phyloP scores from a whole-genome alignment of 2,113 vertebrate genomes.

The Xerus inauris region DNA sequence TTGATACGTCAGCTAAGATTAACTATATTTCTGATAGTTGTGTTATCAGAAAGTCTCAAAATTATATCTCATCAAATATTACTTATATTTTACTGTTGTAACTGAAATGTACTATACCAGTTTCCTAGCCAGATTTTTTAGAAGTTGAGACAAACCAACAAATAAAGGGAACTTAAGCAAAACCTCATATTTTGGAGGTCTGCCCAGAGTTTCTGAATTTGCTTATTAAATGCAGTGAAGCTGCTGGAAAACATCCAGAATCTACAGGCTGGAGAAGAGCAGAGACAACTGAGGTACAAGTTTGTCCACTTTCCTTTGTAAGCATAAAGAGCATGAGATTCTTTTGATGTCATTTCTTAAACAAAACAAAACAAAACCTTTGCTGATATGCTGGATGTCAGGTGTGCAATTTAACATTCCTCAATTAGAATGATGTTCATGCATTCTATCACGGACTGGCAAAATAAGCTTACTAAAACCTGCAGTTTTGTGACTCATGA shows the following conservation, averaged over 20 bases:
- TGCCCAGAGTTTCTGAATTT: conserved; percentile 92
- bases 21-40: conserved; percentile 26
- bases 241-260: conserved; percentile 90
- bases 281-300: conserved; percentile 80
- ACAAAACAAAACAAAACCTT: background rate
- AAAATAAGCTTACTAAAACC: conserved; percentile 35
- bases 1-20: background rate
- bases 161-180: conserved; percentile 90
- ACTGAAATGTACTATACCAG: conserved; percentile 80
- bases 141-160: conserved; percentile 84
- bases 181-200: conserved; percentile 89
- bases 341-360: conserved; percentile 75
- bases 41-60: conserved; percentile 46
- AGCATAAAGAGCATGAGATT: conserved; percentile 71
- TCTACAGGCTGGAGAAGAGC: conserved; percentile 82
- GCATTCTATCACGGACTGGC: conserved; percentile 40
- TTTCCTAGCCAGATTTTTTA: conserved; percentile 81
- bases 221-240: conserved; percentile 93
- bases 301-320: conserved; percentile 79
- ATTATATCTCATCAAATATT: conserved; percentile 55
- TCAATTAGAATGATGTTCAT: background rate
- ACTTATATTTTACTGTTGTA: conserved; percentile 71
- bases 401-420: background rate
- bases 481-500: conserved; percentile 40
- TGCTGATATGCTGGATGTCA: conserved; percentile 60